Percentiles rank a stretch among this genome's conserved stretches.
These are phyloP conservation scores for Podiceps cristatus DNA, from an alignment of 2,113 vertebrate species.

Conservation along the genomic window DNA sequence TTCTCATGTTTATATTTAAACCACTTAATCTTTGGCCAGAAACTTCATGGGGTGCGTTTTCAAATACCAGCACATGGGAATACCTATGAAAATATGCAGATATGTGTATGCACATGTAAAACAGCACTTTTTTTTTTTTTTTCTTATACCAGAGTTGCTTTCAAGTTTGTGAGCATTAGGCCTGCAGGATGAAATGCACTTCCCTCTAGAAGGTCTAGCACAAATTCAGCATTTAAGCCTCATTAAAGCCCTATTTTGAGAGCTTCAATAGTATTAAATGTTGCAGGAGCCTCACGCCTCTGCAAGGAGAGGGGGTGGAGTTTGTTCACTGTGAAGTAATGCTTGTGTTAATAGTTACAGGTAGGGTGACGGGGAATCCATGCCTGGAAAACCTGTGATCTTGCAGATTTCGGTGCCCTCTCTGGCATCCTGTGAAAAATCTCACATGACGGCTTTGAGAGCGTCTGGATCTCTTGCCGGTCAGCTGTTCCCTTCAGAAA, in stretches of 20 bases:
- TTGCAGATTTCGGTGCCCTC: slow-evolving; percentile 56
- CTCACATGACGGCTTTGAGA: slow-evolving; percentile 58
- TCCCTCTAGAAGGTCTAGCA: background rate
- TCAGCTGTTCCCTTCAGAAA: slow-evolving; percentile 53
- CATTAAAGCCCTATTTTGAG: background rate
- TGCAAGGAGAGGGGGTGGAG: background rate
- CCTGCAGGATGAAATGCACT: background rate
- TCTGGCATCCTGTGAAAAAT: slow-evolving; percentile 56
- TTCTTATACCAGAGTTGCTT: background rate
- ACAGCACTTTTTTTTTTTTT: background rate
- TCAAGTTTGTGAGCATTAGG: background rate
- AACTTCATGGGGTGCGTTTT: background rate
- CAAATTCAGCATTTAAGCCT: background rate
- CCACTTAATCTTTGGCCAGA: background rate
- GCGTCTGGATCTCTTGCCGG: background rate
- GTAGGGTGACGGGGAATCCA: background rate
- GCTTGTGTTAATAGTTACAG: slow-evolving; percentile 61
- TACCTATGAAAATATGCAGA: background rate
- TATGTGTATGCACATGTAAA: background rate
- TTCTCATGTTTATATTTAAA: background rate
- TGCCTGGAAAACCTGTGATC: slow-evolving; percentile 46
- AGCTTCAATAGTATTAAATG: background rate
- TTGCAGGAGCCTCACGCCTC: background rate
- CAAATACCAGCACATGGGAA: background rate
- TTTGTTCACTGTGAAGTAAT: slow-evolving; percentile 61